phyloP scores from a whole-genome alignment of 2,113 vertebrate species.

The Caretta caretta region DNA sequence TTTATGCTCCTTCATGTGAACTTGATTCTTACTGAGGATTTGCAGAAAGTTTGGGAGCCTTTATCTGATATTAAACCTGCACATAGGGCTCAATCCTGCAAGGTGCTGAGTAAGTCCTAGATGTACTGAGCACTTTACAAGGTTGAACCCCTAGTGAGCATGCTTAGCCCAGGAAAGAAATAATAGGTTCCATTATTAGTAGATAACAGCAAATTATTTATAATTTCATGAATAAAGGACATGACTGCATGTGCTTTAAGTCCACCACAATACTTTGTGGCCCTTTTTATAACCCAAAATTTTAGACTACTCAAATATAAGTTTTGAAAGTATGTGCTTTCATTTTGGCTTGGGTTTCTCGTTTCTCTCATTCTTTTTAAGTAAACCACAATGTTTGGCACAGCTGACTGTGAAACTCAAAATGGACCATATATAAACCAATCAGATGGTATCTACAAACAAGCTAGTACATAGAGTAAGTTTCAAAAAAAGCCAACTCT shows the following conservation, averaged over 20 bases:
- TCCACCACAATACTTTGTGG: not conserved
- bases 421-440: rapidly evolving
- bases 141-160: not conserved
- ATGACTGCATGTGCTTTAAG: not conserved
- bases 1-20: not conserved
- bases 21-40: not conserved
- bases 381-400: not conserved
- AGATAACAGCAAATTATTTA: not conserved
- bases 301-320: not conserved
- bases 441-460: not conserved
- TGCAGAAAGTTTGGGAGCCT: not conserved
- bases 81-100: not conserved
- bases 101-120: not conserved
- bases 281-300: not conserved
- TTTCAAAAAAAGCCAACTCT: not conserved
- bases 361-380: not conserved
- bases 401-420: not conserved
- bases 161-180: not conserved
- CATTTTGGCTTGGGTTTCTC: not conserved
- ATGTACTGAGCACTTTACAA: not conserved
- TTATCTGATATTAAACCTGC: not conserved
- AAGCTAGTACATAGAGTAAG: not conserved
- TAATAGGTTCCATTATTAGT: not conserved
- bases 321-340: rapidly evolving
- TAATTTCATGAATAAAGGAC: not conserved